A percentile compares a stretch with the other conserved stretches of the same genome.
Conservation (phyloP, 2,888 invertebrate species). For the Apodemia zela region DNA sequence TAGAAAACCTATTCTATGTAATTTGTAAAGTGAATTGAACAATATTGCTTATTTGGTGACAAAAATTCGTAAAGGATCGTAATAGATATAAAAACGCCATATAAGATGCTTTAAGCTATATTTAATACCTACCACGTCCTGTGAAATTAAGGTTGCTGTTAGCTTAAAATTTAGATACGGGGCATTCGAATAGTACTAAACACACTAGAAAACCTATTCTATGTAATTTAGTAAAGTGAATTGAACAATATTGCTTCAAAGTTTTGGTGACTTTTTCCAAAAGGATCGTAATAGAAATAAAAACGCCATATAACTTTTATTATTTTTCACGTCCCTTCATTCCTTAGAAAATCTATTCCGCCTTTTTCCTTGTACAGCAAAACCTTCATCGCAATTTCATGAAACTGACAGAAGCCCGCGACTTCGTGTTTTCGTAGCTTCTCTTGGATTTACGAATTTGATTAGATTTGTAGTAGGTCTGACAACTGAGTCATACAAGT, state of each 20-base stretch:
- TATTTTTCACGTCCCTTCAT: constrained; percentile 16
- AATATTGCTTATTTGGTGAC: too few species aligned
- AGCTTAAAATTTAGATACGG: neutral
- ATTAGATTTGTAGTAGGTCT: constrained; percentile 4
- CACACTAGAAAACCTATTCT: neutral
- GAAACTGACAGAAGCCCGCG: neutral
- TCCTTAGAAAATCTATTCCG: constrained; percentile 5
- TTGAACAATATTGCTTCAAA: constrained; percentile 3
- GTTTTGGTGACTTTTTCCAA: constrained; percentile 12
- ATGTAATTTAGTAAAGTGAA: constrained; percentile 4
- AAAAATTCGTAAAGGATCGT: too few species aligned
- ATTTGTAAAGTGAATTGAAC: too few species aligned
- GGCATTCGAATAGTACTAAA: neutral
- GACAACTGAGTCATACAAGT: constrained; percentile 4
- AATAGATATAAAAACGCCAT: too few species aligned
- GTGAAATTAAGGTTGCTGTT: too few species aligned
- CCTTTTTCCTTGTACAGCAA: constrained; percentile 7
- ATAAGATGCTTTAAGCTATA: too few species aligned
- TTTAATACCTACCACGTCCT: too few species aligned
- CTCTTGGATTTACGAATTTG: constrained; percentile 13
- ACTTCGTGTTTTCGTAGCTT: neutral
- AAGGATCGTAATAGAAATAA: neutral
- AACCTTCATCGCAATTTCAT: constrained; percentile 15
- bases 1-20: too few species aligned
- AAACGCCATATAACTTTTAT: constrained; percentile 13